Base-by-base conservation (phyloP, 2,888 invertebrate species). In the Xylota segnis region DNA sequence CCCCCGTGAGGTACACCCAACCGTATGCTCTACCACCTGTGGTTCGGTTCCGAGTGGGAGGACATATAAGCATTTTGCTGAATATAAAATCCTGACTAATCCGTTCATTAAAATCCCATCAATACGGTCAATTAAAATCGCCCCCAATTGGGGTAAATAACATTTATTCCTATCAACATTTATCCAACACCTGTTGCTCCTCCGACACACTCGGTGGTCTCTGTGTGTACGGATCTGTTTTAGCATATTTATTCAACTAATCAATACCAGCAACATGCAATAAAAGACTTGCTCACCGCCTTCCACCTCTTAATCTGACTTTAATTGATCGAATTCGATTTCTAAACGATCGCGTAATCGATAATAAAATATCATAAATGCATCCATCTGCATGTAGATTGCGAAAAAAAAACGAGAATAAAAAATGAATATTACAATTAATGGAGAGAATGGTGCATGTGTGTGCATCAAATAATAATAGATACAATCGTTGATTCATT, bases 321-420 rank as follows among this genome's bases (percentile, higher is more conserved):
- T 72, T 77, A 77, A 86, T 82, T 76, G 82, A 82, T 76, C 47
- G 59, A 86, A 82, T 82, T 86, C 75, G 82, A 71, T 82, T 72
- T 82, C 23, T 61, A 71, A 84, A 75, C 37, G 75, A 81, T 81
- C 61, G 32, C 63, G 23, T 23, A 71, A 68, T 61, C 50, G 78
- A 79, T 59, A 76, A 47, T 66, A 76, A 76, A 76, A 66, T 52
- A 75, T 58, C 43, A 65, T 70, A 47, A 65, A 71, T 79, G 50
- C 76, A 82, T 76, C 37, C 58, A 75, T 66, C 61, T n/a, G 54
- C 61, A 54, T 75, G 61, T 45, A 68, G 59, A 74, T 74, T 56
- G 78, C 72, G 74, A 75, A 56, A 61, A 3, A 79, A 65, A 72
- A 50, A 18, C n/a, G n/a, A n/a, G n/a, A 77, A 81, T 45, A 56